Percentiles rank a stretch among this genome's conserved stretches.
These are phyloP conservation scores for Euzetes globulus DNA, from an alignment of 2,888 invertebrate species.

Conservation along the genomic window DNA sequence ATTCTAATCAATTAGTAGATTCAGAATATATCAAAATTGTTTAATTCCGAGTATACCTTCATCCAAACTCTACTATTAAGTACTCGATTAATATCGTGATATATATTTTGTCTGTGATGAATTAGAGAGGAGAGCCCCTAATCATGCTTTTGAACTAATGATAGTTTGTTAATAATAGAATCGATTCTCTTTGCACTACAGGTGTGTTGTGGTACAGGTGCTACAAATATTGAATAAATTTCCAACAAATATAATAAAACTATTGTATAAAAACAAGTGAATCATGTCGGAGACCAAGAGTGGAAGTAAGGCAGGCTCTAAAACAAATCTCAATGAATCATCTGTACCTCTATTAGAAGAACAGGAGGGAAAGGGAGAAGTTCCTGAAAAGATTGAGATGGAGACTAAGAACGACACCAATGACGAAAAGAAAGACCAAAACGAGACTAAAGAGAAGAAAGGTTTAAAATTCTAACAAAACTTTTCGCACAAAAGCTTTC, in stretches of 20 bases:
- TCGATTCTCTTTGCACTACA: neutral
- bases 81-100: neutral
- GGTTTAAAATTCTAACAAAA: constrained; percentile 19
- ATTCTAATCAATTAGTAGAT: no score
- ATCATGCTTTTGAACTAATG: neutral
- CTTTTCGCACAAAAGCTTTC: neutral
- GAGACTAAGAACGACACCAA: constrained; percentile 39
- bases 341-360: constrained; percentile 43
- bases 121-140: neutral
- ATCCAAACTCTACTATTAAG: no score
- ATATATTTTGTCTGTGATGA: neutral
- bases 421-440: constrained; percentile 36
- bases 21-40: no score
- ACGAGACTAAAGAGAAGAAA: constrained; percentile 31
- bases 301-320: constrained; percentile 42
- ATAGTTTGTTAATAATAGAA: neutral
- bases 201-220: neutral
- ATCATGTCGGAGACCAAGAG: constrained; percentile 8
- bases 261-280: neutral
- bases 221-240: neutral
- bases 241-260: neutral
- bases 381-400: constrained; percentile 43
- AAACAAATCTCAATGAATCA: constrained; percentile 44
- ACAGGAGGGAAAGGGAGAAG: constrained; percentile 38
- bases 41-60: no score